These are phyloP conservation scores for Scyliorhinus canicula DNA, from an alignment of 2,797 vertebrate genomes.

Conservation along the genomic window DNA sequence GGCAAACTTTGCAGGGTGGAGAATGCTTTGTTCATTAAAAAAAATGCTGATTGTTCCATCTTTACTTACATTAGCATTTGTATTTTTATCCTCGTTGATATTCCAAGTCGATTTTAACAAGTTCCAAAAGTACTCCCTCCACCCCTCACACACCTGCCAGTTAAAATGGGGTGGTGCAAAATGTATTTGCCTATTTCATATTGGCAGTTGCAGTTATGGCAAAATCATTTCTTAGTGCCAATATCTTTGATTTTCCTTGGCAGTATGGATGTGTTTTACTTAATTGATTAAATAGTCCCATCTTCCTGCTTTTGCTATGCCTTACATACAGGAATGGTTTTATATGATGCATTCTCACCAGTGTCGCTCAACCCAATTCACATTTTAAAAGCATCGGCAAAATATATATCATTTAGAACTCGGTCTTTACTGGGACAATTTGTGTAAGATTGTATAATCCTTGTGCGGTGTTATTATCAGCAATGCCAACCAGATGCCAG, in stretches of 20 bases:
- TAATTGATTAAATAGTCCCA: neutral
- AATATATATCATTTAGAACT: too few species aligned
- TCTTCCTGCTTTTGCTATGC: neutral
- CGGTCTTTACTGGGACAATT: neutral
- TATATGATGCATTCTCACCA: neutral
- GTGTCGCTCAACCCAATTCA: neutral
- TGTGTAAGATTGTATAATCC: neutral
- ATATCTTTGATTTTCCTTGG: neutral
- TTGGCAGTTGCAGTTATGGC: neutral
- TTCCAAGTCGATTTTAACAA: too few species aligned
- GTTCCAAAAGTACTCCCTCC: too few species aligned
- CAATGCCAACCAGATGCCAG: neutral
- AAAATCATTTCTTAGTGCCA: neutral
- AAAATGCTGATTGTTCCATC: neutral
- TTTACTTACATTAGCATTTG: neutral
- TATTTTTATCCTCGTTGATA: neutral
- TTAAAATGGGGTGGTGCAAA: neutral
- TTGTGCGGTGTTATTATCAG: neutral
- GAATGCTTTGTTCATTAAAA: constrained; percentile 1
- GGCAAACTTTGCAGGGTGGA: neutral
- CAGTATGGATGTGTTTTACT: neutral
- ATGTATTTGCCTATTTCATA: neutral
- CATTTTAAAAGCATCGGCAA: neutral
- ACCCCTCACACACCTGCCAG: neutral
- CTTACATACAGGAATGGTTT: neutral